phyloP scores from a whole-genome alignment of 1,140 invertebrate species.

The Zaprionus davidi region DNA sequence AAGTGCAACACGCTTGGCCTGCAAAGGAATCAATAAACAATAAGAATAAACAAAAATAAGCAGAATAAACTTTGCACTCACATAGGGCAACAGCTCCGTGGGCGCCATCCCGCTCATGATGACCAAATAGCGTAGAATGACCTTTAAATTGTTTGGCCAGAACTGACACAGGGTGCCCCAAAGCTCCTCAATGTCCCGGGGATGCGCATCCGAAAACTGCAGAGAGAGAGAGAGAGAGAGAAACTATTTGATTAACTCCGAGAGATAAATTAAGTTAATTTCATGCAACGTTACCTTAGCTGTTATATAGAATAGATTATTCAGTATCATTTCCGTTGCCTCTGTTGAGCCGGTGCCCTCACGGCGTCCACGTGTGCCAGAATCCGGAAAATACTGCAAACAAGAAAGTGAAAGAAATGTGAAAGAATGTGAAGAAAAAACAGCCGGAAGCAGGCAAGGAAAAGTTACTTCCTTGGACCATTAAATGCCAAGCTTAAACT shows the following conservation, averaged over 20 bases:
- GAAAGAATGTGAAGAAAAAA: slow-evolving; percentile 4
- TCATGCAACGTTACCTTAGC: slow-evolving; percentile 89
- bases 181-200: slow-evolving; percentile 96
- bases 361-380: slow-evolving; percentile 88
- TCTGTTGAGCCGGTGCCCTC: slow-evolving; percentile 98
- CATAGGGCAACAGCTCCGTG: slow-evolving; percentile 94
- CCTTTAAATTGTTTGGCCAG: slow-evolving; percentile 98
- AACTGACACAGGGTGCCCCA: slow-evolving; percentile 98
- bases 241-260: background rate
- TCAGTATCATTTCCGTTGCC: slow-evolving; percentile 99
- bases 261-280: background rate
- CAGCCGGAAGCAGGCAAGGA: slow-evolving; percentile 17
- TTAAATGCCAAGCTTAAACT: background rate
- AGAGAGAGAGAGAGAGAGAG: slow-evolving; percentile 20
- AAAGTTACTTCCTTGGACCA: background rate
- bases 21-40: slow-evolving; percentile 31
- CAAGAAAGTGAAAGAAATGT: slow-evolving; percentile 13
- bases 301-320: slow-evolving; percentile 99
- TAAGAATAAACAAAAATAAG: background rate
- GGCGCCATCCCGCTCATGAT: slow-evolving; percentile 98
- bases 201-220: slow-evolving; percentile 97
- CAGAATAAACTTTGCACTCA: slow-evolving; percentile 83
- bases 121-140: slow-evolving; percentile 98
- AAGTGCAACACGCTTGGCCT: slow-evolving; percentile 97
- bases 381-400: slow-evolving; percentile 90